Percentiles rank a stretch among this genome's conserved stretches.
Evolutionary conservation across 2,888 invertebrate species (phyloP).

Genomic region (Notodonta dromedarius): DNA sequence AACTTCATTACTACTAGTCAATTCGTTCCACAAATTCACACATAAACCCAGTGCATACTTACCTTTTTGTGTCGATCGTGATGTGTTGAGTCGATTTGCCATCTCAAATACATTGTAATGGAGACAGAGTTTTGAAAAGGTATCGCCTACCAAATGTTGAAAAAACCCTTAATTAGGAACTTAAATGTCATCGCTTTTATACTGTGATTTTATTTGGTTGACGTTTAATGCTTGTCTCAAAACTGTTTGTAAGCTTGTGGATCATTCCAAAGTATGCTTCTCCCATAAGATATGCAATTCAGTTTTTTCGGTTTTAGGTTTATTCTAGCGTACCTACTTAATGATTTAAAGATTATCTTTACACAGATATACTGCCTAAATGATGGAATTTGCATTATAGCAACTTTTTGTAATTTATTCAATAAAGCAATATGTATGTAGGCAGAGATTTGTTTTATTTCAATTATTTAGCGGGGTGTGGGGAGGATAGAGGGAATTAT

Average conservation of each 20-base stretch:
- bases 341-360: conserved; percentile 47
- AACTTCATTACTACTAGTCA: conserved; percentile 29
- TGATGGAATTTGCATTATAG: conserved; percentile 59
- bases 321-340: conserved; percentile 55
- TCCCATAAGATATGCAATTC: conserved; percentile 49
- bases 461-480: too few relatives aligned
- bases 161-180: conserved; percentile 34
- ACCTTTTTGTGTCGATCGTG: conserved; percentile 31
- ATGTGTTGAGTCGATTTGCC: conserved; percentile 28
- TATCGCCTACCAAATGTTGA: conserved; percentile 39
- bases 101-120: conserved; percentile 25
- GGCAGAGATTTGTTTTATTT: conserved; percentile 55
- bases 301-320: conserved; percentile 53
- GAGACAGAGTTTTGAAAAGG: conserved; percentile 33
- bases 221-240: conserved; percentile 40
- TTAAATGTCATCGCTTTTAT: conserved; percentile 41
- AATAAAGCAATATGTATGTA: conserved; percentile 76
- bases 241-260: conserved; percentile 49
- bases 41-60: conserved; percentile 13
- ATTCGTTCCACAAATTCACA: conserved; percentile 15
- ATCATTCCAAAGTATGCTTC: conserved; percentile 66
- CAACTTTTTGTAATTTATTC: conserved; percentile 77
- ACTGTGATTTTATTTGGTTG: conserved; percentile 39
- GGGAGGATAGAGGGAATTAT: too few relatives aligned
- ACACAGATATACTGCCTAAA: conserved; percentile 64